Evolutionary conservation across 2,797 vertebrate genomes (phyloP).

Genomic region (Semotilus atromaculatus): DNA sequence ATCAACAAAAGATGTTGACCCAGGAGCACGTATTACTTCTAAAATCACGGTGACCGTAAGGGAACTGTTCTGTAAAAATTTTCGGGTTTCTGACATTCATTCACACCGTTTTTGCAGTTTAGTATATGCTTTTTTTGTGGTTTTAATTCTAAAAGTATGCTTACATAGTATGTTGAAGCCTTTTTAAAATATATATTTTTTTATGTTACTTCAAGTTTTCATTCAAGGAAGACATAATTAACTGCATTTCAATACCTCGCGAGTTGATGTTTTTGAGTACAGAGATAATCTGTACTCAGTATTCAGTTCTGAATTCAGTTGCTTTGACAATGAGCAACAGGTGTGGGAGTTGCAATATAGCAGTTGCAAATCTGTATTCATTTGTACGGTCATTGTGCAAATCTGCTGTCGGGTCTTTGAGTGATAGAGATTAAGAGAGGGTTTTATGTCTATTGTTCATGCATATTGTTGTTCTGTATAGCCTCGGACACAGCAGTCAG

Average conservation of each 20-base stretch:
- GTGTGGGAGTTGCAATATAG: neutral
- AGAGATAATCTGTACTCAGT: neutral
- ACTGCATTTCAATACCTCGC: no score
- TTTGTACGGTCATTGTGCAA: neutral
- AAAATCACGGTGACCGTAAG: neutral
- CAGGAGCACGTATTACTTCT: no score
- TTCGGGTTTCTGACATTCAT: no score
- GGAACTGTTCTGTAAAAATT: neutral
- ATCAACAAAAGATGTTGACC: neutral
- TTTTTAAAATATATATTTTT: neutral
- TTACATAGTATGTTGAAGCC: neutral
- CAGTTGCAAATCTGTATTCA: neutral
- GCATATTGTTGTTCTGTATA: neutral
- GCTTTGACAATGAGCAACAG: slow-evolving; percentile 8
- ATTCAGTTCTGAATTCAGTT: no score
- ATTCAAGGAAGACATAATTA: neutral
- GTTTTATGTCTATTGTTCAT: slow-evolving; percentile 1
- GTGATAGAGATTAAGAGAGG: neutral
- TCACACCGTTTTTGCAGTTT: neutral
- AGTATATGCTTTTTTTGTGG: neutral
- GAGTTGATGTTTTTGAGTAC: neutral
- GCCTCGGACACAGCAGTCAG: neutral
- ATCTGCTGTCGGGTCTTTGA: neutral
- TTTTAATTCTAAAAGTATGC: neutral
- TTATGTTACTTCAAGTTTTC: neutral